These are phyloP conservation scores for Allacma fusca DNA, from an alignment of 2,888 invertebrate species.

Conservation along the genomic window DNA sequence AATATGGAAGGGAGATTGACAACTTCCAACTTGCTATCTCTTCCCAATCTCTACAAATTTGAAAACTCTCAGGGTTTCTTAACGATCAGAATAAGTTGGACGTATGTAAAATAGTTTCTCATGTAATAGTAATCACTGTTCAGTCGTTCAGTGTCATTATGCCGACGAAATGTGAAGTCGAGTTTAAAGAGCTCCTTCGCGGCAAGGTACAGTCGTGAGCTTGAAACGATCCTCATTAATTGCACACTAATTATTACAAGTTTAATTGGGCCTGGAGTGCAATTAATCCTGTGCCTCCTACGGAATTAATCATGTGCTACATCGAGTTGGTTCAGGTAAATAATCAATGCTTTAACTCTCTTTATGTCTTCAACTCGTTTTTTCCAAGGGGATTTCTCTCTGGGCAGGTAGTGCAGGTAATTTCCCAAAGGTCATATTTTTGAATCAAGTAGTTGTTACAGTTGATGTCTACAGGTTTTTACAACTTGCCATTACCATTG, in stretches of 20 bases:
- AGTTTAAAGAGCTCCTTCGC: neutral
- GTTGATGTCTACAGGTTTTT: too few species aligned
- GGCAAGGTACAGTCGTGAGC: neutral
- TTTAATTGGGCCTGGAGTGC: neutral
- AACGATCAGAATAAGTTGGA: neutral
- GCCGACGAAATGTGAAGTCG: neutral
- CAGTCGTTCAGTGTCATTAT: neutral
- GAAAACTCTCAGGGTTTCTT: constrained; percentile 1
- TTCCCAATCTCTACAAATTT: neutral
- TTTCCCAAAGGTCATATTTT: neutral
- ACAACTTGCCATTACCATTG: too few species aligned
- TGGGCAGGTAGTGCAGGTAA: neutral
- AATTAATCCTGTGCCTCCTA: neutral
- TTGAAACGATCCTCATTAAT: neutral
- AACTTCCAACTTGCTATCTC: neutral
- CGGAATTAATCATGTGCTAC: neutral
- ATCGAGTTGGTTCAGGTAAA: neutral
- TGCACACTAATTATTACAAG: constrained; percentile 12
- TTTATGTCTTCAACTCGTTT: neutral
- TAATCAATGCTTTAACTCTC: neutral
- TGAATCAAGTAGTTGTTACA: neutral
- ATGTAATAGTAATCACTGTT: neutral
- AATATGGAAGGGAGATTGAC: neutral
- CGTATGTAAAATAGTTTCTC: constrained; percentile 1
- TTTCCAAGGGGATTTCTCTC: neutral